Percentiles rank a stretch among this genome's conserved stretches.
These are phyloP conservation scores for Actinemys pallida DNA, from an alignment of 2,113 vertebrate genomes.

Conservation along the genomic window DNA sequence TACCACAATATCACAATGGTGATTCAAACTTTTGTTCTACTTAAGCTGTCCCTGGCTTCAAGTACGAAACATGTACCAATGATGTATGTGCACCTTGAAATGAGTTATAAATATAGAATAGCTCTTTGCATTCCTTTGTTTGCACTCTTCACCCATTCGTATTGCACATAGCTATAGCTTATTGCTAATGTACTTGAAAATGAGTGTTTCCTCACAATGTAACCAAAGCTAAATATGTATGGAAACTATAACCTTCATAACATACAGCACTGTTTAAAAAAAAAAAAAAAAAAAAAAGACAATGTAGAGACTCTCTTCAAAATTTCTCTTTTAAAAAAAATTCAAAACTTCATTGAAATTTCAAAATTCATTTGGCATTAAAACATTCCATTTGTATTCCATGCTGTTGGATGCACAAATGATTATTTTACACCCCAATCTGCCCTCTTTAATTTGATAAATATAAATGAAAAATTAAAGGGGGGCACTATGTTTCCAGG, in stretches of 20 bases:
- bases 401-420: not conserved
- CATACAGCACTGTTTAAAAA: not conserved
- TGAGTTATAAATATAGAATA: not conserved
- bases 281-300: too few species aligned
- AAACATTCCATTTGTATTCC: not conserved
- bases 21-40: not conserved
- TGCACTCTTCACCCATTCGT: not conserved
- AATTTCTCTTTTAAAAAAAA: not conserved
- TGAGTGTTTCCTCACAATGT: too few species aligned
- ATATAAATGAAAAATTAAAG: not conserved
- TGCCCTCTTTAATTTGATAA: not conserved
- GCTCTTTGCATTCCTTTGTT: not conserved
- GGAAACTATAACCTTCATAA: not conserved
- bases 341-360: not conserved
- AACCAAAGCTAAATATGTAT: not conserved
- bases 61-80: not conserved
- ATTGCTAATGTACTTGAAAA: not conserved
- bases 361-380: not conserved
- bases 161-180: not conserved
- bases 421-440: not conserved
- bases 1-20: not conserved
- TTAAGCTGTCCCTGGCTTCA: not conserved
- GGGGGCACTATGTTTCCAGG: too few species aligned
- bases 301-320: not conserved
- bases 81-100: not conserved